Evolutionary conservation across 2,113 vertebrate species (phyloP).

Genomic region (Pseudopodoces humilis): DNA sequence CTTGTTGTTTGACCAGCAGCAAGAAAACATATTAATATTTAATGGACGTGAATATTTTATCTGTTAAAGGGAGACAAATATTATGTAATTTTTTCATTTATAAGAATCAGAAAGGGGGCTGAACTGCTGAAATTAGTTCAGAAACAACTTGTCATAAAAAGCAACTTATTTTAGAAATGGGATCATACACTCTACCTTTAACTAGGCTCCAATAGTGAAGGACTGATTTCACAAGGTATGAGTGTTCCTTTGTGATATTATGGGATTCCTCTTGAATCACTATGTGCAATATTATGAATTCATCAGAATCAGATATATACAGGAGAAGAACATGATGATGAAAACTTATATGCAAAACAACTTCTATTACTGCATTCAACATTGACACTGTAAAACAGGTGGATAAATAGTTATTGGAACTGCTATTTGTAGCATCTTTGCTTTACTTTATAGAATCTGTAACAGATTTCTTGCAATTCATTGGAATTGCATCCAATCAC

Average conservation of each 20-base stretch:
- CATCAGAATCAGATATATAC: neutral
- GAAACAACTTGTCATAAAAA: neutral
- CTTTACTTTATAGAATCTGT: neutral
- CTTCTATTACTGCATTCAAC: neutral
- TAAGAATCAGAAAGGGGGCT: neutral
- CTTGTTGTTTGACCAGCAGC: neutral
- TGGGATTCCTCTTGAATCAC: neutral
- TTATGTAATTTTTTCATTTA: neutral
- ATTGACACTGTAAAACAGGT: neutral
- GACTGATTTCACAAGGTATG: neutral
- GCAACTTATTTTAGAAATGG: neutral
- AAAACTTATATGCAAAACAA: neutral
- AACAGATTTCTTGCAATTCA: neutral
- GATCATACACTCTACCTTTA: neutral
- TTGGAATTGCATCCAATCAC: too few species aligned
- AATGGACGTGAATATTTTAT: neutral
- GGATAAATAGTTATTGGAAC: neutral
- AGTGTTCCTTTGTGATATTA: neutral
- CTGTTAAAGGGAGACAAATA: neutral
- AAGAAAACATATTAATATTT: neutral
- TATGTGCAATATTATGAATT: neutral
- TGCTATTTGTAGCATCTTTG: neutral
- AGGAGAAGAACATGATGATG: neutral
- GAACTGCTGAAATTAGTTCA: neutral
- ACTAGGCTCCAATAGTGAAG: neutral